Base-by-base conservation (phyloP, 2,797 vertebrate species). In the Acipenser ruthenus region DNA sequence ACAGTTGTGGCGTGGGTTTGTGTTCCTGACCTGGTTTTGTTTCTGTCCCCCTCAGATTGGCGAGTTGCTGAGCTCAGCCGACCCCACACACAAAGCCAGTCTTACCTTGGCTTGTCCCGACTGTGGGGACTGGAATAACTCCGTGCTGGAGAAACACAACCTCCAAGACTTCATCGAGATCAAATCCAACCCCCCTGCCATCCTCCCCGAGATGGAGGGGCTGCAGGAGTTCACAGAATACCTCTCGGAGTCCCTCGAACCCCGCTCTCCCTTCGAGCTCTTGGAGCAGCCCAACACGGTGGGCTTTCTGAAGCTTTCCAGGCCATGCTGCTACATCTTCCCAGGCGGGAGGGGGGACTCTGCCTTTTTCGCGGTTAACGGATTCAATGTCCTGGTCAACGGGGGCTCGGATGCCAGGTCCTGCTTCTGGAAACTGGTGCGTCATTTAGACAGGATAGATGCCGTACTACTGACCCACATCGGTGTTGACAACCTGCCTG, bases 251-350 rank as follows among this genome's bases (percentile, higher is more conserved):
- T 94, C 93, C 0, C 79, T 98, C 76, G 94, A 96, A 74, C 87
- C 88, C 0, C 88, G 83, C 0, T 93, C 90, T 0, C 92, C 93
- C n/a, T 97, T 98, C 0, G 90, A 95, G 62, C 88, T 97, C 8
- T 85, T 98, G 8, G 92, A 96, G 76, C 93, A 95, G 0, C 94
- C 96, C 0, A 83, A 86, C 50, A 92, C 93, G 0, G 93, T 93
- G 0, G 96, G 95, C 0, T 97, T 99, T 80, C 83, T 99, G 18
- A 93, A 96, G 64, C 90, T 99, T 2, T 93, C 91, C 2, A 90
- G 89, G 49, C 96, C 96, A 0, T 99, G 96, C 86, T 99, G 96
- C 89, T 99, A 99, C 64, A 78, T 99, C 67, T 99, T 99, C 75
- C 96, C 96, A 0, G 96, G 93, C 0, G 95, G 95, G 6, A 81